Evolutionary conservation across 2,113 vertebrate species (phyloP).

Genomic region (Budorcas taxicolor): DNA sequence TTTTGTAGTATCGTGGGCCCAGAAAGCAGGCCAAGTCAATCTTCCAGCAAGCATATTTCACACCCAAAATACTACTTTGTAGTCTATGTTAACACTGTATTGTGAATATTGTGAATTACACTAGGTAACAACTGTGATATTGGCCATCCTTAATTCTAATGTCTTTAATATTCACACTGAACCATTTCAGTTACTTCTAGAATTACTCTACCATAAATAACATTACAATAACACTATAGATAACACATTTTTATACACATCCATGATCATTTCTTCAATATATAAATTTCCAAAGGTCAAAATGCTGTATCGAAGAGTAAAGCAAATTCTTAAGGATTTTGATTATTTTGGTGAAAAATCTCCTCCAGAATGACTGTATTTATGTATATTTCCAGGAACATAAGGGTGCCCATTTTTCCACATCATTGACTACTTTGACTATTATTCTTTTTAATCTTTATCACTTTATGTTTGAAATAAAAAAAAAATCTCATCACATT

Average conservation of each 20-base stretch:
- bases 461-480: neutral
- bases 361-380: neutral
- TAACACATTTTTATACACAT: neutral
- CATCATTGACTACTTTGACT: neutral
- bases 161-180: neutral
- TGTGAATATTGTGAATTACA: neutral
- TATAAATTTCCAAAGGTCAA: neutral
- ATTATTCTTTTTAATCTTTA: neutral
- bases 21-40: neutral
- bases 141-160: neutral
- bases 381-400: neutral
- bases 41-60: neutral
- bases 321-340: neutral
- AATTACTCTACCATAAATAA: neutral
- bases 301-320: neutral
- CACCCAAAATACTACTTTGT: neutral
- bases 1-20: neutral
- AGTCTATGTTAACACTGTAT: neutral
- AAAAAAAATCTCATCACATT: neutral
- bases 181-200: conserved; percentile 15
- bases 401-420: neutral
- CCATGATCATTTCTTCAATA: neutral
- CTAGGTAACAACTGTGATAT: neutral
- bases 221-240: neutral
- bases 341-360: neutral